Conservation (phyloP, 53 echinoderm and acorn worm species). For the Mesocentrotus franciscanus region DNA sequence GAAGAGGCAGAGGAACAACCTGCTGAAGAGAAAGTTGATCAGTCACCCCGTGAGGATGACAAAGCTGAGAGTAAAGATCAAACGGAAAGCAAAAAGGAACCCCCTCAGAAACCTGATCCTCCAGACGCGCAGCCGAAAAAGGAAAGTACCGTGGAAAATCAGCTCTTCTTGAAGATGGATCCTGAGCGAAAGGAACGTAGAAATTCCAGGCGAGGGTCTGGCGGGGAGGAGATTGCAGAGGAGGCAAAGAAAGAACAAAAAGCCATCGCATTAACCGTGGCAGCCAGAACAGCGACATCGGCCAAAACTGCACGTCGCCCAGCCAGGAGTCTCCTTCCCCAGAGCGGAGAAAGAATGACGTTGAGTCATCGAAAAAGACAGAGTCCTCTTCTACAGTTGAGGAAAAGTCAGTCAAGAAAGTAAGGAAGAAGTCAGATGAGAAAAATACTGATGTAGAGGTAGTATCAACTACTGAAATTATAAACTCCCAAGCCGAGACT, state of each 20-base stretch:
- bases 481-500: neutral
- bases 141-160: neutral
- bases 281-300: neutral
- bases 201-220: slow-evolving; percentile 43
- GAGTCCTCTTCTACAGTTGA: neutral
- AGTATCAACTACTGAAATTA: neutral
- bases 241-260: slow-evolving; percentile 47
- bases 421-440: neutral
- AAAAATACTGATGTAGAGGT: neutral
- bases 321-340: neutral
- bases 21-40: neutral
- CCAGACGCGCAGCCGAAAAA: neutral
- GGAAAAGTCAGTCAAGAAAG: neutral
- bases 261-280: neutral
- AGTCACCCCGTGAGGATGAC: neutral
- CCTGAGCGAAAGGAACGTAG: slow-evolving; percentile 36
- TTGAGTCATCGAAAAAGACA: neutral
- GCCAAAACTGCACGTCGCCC: neutral
- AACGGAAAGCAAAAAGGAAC: neutral
- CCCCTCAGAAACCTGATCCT: neutral
- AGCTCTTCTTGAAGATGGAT: slow-evolving; percentile 48
- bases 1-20: neutral
- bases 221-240: slow-evolving; percentile 49
- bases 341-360: neutral
- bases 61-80: neutral